Base-by-base conservation (phyloP, 2,797 vertebrate genomes). In the Acanthurus tractus region DNA sequence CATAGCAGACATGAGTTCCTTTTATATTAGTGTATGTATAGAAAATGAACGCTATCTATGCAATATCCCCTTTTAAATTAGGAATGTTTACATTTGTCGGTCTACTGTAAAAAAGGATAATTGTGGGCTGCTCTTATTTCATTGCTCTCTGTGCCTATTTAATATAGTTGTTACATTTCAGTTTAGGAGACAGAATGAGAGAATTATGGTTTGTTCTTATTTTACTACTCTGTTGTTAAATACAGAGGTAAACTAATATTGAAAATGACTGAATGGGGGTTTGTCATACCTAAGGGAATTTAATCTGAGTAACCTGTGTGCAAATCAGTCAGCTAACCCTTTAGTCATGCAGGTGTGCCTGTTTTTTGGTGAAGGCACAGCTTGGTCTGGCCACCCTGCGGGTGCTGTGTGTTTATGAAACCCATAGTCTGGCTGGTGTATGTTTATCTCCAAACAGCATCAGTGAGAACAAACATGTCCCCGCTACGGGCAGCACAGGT, bases 381-480 rank as follows among this genome's bases (percentile, higher is more conserved):
- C 49, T 61, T 75, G 53, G 49, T 69, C 55, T 45, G 10, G 20
- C 71, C 63, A 53, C 76, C 71, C 83, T 66, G 63, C 86, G 69
- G 78, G 55, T 76, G 70, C 59, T 82, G 82, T 82, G 81, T 89
- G 78, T 94, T 91, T 92, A 88, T 88, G 61, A 85, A 91, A 85
- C 82, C 63, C 56, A 67, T 76, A 56, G 70, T 88, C 74, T 81
- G 63, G 13, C 50, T 82, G 66, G 18, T 76, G 62, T 36, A 58
- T 93, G 87, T 93, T 94, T 94, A 89, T 85, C 89, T 92, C 83
- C 68, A 93, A 94, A 94, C 82, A 91, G 79, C 54, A 12, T 74
- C 59, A 63, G 57, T 70, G 69, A 89, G 71, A 84, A 69, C 78
- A 92, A 92, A 92, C 84, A 89, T 67, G 68, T 63, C 52, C 69